Base-by-base conservation (phyloP, 1,140 invertebrate species). In the Trissolcus basalis region DNA sequence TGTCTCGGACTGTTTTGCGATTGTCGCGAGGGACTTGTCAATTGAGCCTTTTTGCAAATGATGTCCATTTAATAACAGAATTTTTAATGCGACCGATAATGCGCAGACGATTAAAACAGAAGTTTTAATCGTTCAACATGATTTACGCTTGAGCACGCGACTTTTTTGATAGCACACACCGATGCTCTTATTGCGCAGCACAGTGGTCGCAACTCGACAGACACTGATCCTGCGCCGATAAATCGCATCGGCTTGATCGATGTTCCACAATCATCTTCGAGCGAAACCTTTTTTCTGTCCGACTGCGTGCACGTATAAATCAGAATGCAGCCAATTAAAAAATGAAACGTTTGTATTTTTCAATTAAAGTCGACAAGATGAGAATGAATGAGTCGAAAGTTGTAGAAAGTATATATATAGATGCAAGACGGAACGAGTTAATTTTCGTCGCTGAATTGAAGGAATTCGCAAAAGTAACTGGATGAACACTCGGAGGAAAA, bases 121-220 rank as follows among this genome's bases (percentile, higher is more conserved):
- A n/a, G n/a, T 27, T 27, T 27, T 27, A 27, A 27, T 27, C 2
- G n/a, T 35, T 14, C 14, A 44, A 12, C 36, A 33, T 33, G 49
- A 60, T 70, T 59, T 69, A 44, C 63, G 16, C 45, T 60, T 47
- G 71, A 67, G 77, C 77, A 78, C 77, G 77, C 77, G 77, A 78
- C 77, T 74, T 39, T 41, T 43, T 49, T 41, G 45, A 35, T 19
- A 51, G 53, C 36, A 69, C 41, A 58, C 58, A 54, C 54, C 71
- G 49, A 58, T 69, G 56, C 43, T 60, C 41, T 44, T 33, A 36
- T 35, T 48, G 58, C 75, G 32, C 39, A 51, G 12, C 59, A 59
- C 19, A 27, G 19, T 27, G 19, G 19, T 6, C 19, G 19, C 19
- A 27, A 27, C 1, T n/a, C 19, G 19, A 27, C 2, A 27, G 19